phyloP scores from a whole-genome alignment of 2,888 invertebrate species.

The Cryptophagus acutangulus region DNA sequence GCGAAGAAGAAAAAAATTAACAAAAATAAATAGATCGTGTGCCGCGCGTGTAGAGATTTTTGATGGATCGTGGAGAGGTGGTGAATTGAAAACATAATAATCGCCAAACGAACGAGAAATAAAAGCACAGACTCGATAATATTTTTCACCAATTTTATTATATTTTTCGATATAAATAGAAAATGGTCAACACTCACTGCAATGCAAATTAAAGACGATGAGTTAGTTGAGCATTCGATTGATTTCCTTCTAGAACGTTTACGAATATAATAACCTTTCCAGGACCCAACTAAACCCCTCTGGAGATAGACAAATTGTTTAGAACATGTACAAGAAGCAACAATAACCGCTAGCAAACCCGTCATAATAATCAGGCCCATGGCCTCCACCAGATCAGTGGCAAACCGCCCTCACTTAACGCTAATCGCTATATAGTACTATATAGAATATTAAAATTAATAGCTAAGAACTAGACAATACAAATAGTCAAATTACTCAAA shows the following conservation, averaged over 20 bases:
- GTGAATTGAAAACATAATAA: no score
- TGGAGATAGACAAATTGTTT: constrained; percentile 60
- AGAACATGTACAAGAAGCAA: constrained; percentile 30
- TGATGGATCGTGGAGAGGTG: no score
- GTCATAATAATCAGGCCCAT: constrained; percentile 13
- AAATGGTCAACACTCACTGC: no score
- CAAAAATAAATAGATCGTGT: no score
- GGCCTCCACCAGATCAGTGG: constrained; percentile 38
- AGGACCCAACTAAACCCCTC: constrained; percentile 73
- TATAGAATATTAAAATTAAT: constrained; percentile 19
- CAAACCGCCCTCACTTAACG: constrained; percentile 32
- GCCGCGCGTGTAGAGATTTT: no score
- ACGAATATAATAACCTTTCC: constrained; percentile 77
- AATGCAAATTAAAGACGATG: no score
- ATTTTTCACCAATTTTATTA: no score
- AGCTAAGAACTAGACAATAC: constrained; percentile 14
- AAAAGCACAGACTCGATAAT: no score
- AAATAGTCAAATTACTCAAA: constrained; percentile 27
- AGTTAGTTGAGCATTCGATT: not conserved
- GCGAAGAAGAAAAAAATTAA: no score
- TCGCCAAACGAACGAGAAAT: no score
- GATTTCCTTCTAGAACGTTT: constrained; percentile 64
- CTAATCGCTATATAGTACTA: constrained; percentile 36
- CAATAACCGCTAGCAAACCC: constrained; percentile 2
- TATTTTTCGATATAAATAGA: no score